A percentile compares a stretch with the other conserved stretches of the same genome.
These are phyloP conservation scores for Varanus salvator DNA, from an alignment of 2,113 vertebrate genomes.

Conservation along the genomic window DNA sequence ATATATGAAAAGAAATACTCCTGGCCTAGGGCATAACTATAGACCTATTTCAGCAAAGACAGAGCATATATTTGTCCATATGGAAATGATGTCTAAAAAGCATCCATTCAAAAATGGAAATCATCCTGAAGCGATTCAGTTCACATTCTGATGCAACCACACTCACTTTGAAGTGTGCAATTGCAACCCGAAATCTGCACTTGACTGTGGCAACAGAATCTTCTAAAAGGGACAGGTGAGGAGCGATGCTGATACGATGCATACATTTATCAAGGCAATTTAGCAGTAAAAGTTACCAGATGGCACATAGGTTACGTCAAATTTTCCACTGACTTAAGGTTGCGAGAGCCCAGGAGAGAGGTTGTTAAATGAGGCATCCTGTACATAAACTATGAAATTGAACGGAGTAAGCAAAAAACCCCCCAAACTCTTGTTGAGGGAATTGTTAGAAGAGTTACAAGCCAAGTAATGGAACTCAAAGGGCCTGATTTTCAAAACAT, in stretches of 20 bases:
- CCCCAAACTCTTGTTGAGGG: constrained; percentile 47
- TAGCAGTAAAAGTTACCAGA: constrained; percentile 65
- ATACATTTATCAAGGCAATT: constrained; percentile 69
- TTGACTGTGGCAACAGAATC: constrained; percentile 50
- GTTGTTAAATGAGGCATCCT: constrained; percentile 63
- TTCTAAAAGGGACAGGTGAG: constrained; percentile 35
- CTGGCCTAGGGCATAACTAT: no score
- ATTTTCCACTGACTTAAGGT: constrained; percentile 65
- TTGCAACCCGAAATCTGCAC: constrained; percentile 26
- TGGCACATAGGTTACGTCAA: constrained; percentile 61
- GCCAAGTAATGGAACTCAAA: constrained; percentile 66
- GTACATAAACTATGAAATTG: constrained; percentile 61
- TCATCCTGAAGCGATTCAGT: no score
- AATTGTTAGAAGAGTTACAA: constrained; percentile 70
- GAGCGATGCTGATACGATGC: constrained; percentile 55
- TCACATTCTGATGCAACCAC: no score
- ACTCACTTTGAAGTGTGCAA: no score
- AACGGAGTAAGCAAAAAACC: constrained; percentile 53
- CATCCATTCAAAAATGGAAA: no score
- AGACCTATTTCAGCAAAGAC: no score
- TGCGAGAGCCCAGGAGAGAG: constrained; percentile 57
- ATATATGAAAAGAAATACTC: no score
- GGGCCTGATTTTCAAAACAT: constrained; percentile 49
- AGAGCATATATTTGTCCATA: no score
- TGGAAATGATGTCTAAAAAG: no score